Base-by-base conservation (phyloP, 2,113 vertebrate genomes). In the Epinephelus moara region DNA sequence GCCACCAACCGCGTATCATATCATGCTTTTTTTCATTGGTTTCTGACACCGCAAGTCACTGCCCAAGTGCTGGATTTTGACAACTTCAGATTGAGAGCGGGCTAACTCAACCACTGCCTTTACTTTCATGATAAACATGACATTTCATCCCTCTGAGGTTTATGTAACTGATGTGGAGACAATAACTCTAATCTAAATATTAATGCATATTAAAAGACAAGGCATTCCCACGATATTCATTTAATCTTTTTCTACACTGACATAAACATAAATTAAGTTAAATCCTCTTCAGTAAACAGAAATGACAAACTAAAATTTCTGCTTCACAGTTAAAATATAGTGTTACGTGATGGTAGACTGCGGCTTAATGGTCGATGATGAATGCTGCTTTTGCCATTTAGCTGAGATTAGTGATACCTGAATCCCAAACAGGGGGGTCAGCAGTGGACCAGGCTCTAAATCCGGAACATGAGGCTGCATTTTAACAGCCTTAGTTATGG, bases 321-420 rank as follows among this genome's bases (percentile, higher is more conserved):
- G 23, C 50, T 55, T 13, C 53, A 40, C 3, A 21, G 42, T 45
- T 45, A 10, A 70, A 74, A 72, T 21, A 9, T 7, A 52, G 37
- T 57, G 6, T 23, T 33, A 78, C 6, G 37, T 25, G 50, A 59
- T 23, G 6, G 15, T 14, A n/a, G 25, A 61, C 45, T 71, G 14
- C 6, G 64, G 12, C n/a, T 30, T 23, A 13, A 40, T 37, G 9
- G 19, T 37, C 52, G 37, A 82, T 80, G 13, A 64, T 11, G 42
- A 75, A 8, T 18, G 70, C 12, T 37, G 21, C 1, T 30, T 59
- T 15, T n/a, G 12, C 23, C 72, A 72, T 33, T 70, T 47, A n/a
- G 69, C 72, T 78, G 75, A 62, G 78, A 81, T 85, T 37, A 85
- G 61, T 81, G 90, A 82, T n/a, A 90, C 79, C 10, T 80, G 78